Evolutionary conservation across 92 coral and sea anemone genomes (phyloP), one percentile per base, ranked within the genome.

Genomic region (Palythoa heliodiscus): DNA sequence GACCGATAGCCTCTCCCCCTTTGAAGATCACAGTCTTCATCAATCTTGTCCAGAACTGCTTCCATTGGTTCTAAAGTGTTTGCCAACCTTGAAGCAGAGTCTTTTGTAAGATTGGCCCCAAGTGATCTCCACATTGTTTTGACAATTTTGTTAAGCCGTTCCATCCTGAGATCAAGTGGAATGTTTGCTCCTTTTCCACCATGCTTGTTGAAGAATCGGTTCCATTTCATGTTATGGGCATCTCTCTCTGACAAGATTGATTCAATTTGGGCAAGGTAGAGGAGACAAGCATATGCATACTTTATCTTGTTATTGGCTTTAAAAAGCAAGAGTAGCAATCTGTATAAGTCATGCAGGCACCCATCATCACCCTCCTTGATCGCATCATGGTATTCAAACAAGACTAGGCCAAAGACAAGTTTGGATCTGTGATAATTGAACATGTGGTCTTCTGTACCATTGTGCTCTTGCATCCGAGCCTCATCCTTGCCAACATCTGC

Each of bases 301-400:
- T 91, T 91, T 40, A 76, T 78, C 78, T 88, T 85, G 77, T 73
- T 75, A 24, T 83, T 24, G 63, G 85, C 82, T 57, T 87, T 82
- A 67, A 52, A 90, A 15, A 90, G 52, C 61, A 90, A 71, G 64
- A 87, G 71, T 22, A 74, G 83, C 57, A 90, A 76, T 70, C 85
- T 90, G 81, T 90, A 87, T 20, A 90, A 14, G 86, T 90, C 88
- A 83, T 83, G 82, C 25, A 90, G 82, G 38, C 93, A 53, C 64
- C 73, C 93, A 39, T 87, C 93, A 83, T 90, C 93, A 16, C 93
- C 91, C 64, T 87, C 93, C 76, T 87, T 87, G 37, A 90, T 77
- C 1, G 90, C 90, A 69, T 90, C 93, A 69, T 83, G 69, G 78
- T 58, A 90, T 58, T 90, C 90, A 11, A 88, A 64, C 52, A 91